Evolutionary conservation across 2,797 vertebrate genomes (phyloP).

Genomic region (Galago senegalensis): DNA sequence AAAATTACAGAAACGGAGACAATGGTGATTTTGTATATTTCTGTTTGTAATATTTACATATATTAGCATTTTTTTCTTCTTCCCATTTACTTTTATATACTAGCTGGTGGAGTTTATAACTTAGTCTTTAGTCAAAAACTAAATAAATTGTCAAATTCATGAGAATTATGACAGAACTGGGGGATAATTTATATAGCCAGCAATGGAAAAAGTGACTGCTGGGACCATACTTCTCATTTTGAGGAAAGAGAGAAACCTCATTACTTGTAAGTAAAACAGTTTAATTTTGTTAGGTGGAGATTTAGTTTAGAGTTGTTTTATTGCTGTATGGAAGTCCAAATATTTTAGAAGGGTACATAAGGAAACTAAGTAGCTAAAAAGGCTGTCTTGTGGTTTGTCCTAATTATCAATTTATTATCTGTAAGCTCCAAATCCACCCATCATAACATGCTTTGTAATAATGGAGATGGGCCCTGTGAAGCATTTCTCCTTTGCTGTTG

Average conservation of each 20-base stretch:
- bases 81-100: not conserved
- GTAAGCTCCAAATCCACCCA: not conserved
- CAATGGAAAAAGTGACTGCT: not conserved
- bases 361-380: not conserved
- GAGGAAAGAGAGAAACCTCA: not conserved
- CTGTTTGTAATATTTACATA: not conserved
- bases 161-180: not conserved
- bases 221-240: not conserved
- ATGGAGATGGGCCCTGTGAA: not conserved
- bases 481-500: not conserved
- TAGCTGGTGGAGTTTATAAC: not conserved
- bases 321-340: not conserved
- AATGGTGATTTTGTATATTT: not conserved
- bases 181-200: not conserved
- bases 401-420: not conserved
- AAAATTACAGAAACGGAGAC: not conserved
- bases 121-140: not conserved
- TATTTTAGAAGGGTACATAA: not conserved
- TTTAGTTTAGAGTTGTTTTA: not conserved
- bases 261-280: not conserved
- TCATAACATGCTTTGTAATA: not conserved
- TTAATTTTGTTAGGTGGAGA: not conserved
- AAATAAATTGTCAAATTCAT: not conserved
- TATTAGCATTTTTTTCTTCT: not conserved
- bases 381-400: not conserved